Base-by-base conservation (phyloP, 2,113 vertebrate genomes). In the Catharus bicknelli region DNA sequence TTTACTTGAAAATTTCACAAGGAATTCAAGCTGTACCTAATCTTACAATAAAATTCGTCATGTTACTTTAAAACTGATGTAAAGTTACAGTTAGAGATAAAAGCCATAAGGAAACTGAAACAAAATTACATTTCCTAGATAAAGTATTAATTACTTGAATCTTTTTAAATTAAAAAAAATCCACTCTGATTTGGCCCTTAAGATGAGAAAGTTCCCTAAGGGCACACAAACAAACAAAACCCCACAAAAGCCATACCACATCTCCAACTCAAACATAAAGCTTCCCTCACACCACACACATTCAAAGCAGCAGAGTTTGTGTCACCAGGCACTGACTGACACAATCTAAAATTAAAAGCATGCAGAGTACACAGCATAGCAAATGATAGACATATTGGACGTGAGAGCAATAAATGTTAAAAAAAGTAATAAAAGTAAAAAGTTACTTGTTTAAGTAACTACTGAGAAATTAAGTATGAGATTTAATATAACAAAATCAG, bases 1-100 rank as follows among this genome's bases (percentile, higher is more conserved):
- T 94, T 88, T 95, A 77, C 92, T 90, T 95, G 73, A 92, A 91
- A 84, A 91, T 82, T 72, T 59, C 77, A 51, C 19, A 59, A 27
- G 18, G 43, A 76, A 67, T 29, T 48, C 21, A 80, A 66, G 0
- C 18, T 15, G 17, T 81, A 36, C 53, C 68, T 83, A 27, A 63
- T 63, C 30, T 48, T 40, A 54, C 30, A 50, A 10, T 21, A 42
- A 58, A 40, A 53, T 16, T 54, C 30, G 38, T 18, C 43, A 36
- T 3, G 0, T 63, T 62, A 43, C 58, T 48, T 94, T 55, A 47
- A 47, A 73, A 47, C 6, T 47, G 30, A 58, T 43, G 4, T 40
- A 61, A 92, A 82, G 34, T 48, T 59, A 47, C 14, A 62, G 27
- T 0, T 72, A 59, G 36, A 69, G 40, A 73, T 10, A 26, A 88